Conservation (phyloP, 2,113 vertebrate genomes). For the Centrocercus urophasianus region DNA sequence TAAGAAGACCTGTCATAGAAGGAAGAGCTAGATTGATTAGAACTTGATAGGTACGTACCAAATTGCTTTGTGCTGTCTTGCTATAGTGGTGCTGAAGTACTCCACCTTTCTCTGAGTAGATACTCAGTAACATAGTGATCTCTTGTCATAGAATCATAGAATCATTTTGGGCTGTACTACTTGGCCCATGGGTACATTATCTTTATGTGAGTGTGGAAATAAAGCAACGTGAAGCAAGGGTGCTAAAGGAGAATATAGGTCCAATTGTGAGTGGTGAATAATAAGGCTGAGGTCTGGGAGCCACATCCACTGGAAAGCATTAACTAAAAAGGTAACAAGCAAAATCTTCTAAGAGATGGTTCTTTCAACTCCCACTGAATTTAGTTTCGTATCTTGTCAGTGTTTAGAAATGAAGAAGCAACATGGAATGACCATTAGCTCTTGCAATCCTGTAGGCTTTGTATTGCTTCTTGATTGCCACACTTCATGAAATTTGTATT, state of each 20-base stretch:
- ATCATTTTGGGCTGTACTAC: background rate
- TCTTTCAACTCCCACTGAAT: background rate
- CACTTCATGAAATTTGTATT: background rate
- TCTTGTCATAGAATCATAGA: no score
- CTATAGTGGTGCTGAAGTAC: background rate
- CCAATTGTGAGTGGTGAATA: background rate
- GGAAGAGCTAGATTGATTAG: background rate
- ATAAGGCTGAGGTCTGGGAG: background rate
- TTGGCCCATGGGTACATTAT: fast-evolving
- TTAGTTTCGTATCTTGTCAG: background rate
- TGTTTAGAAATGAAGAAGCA: background rate
- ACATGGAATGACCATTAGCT: background rate
- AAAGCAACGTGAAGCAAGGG: background rate
- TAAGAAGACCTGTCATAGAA: background rate
- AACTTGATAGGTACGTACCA: background rate
- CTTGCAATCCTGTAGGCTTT: background rate
- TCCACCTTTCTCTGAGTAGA: background rate
- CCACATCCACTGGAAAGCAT: background rate
- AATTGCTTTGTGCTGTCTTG: background rate
- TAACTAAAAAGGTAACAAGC: background rate
- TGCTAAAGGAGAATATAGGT: background rate
- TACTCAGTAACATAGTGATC: background rate
- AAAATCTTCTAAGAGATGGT: background rate
- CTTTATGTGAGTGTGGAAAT: background rate
- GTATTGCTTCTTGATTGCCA: background rate